A percentile compares a stretch with the other conserved stretches of the same genome.
Conservation (phyloP, 2,888 invertebrate genomes). For the Minunthozetes semirufus region DNA sequence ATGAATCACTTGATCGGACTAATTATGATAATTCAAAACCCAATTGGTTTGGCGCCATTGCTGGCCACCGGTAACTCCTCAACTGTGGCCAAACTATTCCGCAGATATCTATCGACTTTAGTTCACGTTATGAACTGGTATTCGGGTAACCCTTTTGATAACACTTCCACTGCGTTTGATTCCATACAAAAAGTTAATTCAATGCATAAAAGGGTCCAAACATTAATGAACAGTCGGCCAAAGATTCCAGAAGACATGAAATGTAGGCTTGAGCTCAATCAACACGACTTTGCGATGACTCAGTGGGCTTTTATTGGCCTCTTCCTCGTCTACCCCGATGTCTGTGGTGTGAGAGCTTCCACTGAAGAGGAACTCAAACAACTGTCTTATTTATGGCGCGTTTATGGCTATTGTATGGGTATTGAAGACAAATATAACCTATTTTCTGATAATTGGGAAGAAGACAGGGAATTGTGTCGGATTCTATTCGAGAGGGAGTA, state of each 20-base stretch:
- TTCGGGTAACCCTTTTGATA: constrained; percentile 59
- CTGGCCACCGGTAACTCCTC: constrained; percentile 64
- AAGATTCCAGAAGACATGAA: not conserved
- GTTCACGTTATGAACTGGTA: constrained; percentile 75
- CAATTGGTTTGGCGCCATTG: constrained; percentile 52
- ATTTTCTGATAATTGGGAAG: constrained; percentile 18
- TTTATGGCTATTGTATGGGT: constrained; percentile 60
- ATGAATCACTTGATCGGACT: constrained; percentile 23
- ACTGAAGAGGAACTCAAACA: constrained; percentile 62
- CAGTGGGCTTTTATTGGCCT: constrained; percentile 80
- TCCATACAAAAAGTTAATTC: constrained; percentile 51
- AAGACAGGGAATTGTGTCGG: not conserved
- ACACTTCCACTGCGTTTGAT: constrained; percentile 50
- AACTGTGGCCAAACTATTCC: constrained; percentile 60
- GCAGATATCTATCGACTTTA: constrained; percentile 69
- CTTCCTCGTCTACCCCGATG: constrained; percentile 56
- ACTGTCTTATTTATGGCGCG: constrained; percentile 74
- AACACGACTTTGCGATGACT: constrained; percentile 74
- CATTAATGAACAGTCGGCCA: constrained; percentile 29
- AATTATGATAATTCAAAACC: constrained; percentile 16
- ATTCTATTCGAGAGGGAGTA: constrained; percentile 30
- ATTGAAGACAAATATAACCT: constrained; percentile 58
- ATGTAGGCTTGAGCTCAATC: constrained; percentile 58
- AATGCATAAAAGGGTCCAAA: constrained; percentile 54
- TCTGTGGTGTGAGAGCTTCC: constrained; percentile 59